Base-by-base conservation (phyloP, 1,140 invertebrate species). In the Cydia splendana region DNA sequence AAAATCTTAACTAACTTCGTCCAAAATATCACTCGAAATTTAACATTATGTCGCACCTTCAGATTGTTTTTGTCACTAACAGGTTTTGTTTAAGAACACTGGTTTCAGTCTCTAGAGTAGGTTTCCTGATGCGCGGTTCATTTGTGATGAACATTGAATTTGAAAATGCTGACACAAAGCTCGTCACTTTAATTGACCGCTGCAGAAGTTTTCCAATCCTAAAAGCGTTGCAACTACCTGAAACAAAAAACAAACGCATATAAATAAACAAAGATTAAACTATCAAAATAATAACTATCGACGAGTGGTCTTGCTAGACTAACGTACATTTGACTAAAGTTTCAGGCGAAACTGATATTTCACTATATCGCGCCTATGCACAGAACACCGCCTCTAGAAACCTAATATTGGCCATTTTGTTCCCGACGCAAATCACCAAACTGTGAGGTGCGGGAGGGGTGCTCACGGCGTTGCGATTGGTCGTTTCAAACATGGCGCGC, bases 81-180 rank as follows among this genome's bases (percentile, higher is more conserved):
- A 82, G 76, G 28, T 81, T 83, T 71, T 71, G 30, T 42, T 71
- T 71, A 71, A 82, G 83, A 84, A 86, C 85, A 86, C 85, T 80
- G 76, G 71, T 79, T 78, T 86, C 85, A 86, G 85, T 85, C 83
- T 86, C 85, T 79, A 86, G 67, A 78, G 77, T 82, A 85, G 85
- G 81, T 87, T 81, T 85, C 82, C 75, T 75, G 38, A 76, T 78
- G 79, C 82, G 80, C 82, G 79, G 78, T 83, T 82, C 77, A 65
- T 79, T 86, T 87, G 81, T 87, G 85, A 87, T 85, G 82, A 81
- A 84, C 79, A 82, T 80, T 81, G 78, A 34, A 71, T 84, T 65
- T 76, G 45, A 62, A 34, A 53, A 48, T 79, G 69, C 67, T 51
- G 65, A 76, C 65, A 71, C 34, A 48, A 74, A 15, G 45, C 62